Percentiles rank a stretch among this genome's conserved stretches.
Conservation (phyloP, 2,113 vertebrate species). For the Passerina amoena region DNA sequence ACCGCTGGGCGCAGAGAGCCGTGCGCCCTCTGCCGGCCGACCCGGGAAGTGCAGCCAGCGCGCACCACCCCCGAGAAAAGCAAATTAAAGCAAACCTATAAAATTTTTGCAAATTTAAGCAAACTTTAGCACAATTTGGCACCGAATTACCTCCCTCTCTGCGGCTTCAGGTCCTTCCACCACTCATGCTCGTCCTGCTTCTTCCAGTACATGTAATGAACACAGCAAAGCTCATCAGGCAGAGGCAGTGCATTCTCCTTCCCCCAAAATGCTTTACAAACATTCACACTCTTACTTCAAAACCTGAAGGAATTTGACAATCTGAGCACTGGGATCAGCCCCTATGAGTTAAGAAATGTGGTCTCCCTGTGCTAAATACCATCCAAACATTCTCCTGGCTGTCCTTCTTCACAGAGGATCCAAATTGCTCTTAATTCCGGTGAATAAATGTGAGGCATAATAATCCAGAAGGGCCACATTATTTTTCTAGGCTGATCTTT, state of each 20-base stretch:
- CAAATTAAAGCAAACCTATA: rapidly evolving
- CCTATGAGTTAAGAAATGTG: rapidly evolving
- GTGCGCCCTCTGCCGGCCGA: background rate
- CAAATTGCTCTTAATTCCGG: rapidly evolving
- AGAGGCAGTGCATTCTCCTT: background rate
- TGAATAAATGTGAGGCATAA: rapidly evolving
- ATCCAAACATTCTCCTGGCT: background rate
- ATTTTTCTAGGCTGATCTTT: background rate
- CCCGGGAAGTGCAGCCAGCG: background rate
- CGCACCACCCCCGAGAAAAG: rapidly evolving
- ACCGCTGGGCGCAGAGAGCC: background rate
- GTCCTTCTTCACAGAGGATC: rapidly evolving
- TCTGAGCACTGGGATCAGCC: background rate
- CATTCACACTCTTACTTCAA: background rate
- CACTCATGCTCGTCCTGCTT: background rate
- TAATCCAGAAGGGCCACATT: rapidly evolving
- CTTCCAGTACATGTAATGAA: rapidly evolving
- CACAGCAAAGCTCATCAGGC: background rate
- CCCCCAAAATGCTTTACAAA: background rate
- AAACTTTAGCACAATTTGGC: background rate
- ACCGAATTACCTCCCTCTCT: background rate
- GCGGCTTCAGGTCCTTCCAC: rapidly evolving
- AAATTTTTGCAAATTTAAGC: background rate
- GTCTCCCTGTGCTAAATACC: background rate
- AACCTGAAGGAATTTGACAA: background rate